Conservation (phyloP, 2,797 vertebrate species). For the Picus viridis region DNA sequence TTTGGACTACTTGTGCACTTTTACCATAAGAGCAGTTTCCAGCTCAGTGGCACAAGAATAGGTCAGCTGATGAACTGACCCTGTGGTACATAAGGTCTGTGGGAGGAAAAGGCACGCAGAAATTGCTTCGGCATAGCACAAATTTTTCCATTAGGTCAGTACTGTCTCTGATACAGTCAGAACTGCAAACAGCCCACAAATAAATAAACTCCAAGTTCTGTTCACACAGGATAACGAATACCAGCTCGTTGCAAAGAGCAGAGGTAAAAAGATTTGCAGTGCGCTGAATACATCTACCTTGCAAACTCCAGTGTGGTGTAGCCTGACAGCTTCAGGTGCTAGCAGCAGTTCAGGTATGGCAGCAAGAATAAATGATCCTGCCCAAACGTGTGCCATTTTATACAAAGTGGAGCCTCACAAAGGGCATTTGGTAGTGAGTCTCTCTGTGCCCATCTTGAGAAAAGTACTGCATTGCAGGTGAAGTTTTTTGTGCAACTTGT, state of each 20-base stretch:
- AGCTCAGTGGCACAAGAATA: not conserved
- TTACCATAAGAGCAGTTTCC: not conserved
- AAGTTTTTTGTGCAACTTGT: not conserved
- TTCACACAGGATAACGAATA: accelerated
- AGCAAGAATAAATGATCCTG: not conserved
- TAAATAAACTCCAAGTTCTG: not conserved
- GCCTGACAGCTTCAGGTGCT: not conserved
- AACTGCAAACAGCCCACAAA: not conserved
- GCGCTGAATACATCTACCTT: not conserved
- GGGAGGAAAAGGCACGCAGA: not conserved
- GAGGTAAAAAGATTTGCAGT: not conserved
- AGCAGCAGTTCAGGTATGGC: not conserved
- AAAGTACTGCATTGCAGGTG: not conserved
- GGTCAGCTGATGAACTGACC: not conserved
- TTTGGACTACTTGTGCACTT: not conserved
- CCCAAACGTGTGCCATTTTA: not conserved
- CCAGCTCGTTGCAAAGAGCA: not conserved
- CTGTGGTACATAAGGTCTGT: not conserved
- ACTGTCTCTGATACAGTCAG: not conserved
- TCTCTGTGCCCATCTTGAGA: not conserved
- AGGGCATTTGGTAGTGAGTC: not conserved
- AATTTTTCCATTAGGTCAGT: not conserved
- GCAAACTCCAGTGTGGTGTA: not conserved
- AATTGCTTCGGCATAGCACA: not conserved
- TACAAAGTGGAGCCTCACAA: not conserved